Base-by-base conservation (phyloP, 2,888 invertebrate genomes). In the Stenichneumon culpator region DNA sequence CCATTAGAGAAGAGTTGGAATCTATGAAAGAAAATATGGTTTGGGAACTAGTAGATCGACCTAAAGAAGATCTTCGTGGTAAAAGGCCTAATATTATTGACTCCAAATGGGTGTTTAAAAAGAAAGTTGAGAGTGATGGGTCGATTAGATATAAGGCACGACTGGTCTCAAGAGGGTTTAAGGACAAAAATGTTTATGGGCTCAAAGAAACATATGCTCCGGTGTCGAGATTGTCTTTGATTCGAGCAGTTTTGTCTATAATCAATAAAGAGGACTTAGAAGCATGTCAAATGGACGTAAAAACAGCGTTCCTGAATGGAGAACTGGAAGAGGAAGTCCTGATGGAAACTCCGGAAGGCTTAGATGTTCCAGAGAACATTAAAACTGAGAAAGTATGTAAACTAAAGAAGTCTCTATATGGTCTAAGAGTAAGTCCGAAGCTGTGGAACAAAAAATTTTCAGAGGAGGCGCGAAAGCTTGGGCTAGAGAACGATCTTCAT, bases 331-430 rank as follows among this genome's bases (percentile, higher is more conserved):
- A 70, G 87, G 84, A 84, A 44, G 19, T 86, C 1, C 67, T 39
- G n/a, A 87, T 86, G 86, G 79, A 86, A 85, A 85, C 85, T n/a
- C 89, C 89, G 25, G 86, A 87, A 14, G 88, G 86, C 3, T 0
- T 82, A 19, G 79, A 86, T 0, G 44, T 68, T 1, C 16, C 16
- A 16, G 67, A 83, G 7, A 32, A 79, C 3, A 72, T 11, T 7
- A 78, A 36, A 79, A 6, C n/a, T 44, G 54, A 9, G 7, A 84
- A 88, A 70, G 86, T 87, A 0, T 87, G 86, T 50, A 87, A 87
- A 75, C 44, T 89, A 11, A 47, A 88, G n/a, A 87, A 73, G 78
- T 39, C 87, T 1, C 7, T 90, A 6, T 89, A 88, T 84, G 87
- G 87, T 32, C 68, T 88, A 9, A 77, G 73, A 69, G 39, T 86